Evolutionary conservation across 2,113 vertebrate species (phyloP).

Genomic region (Puffinus mauretanicus): DNA sequence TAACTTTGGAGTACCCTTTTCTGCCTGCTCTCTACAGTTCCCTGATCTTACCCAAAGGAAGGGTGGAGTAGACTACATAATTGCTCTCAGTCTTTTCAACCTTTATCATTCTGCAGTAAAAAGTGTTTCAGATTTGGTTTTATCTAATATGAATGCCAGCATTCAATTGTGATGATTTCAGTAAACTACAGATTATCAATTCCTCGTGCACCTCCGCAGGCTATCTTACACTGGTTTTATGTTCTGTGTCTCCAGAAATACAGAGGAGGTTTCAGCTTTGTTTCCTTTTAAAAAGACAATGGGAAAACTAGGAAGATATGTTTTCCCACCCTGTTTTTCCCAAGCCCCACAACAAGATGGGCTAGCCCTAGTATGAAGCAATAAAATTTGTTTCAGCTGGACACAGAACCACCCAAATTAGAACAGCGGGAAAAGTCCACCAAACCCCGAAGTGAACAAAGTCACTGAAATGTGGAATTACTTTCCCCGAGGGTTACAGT

Average conservation of each 20-base stretch:
- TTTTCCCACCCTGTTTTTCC: slow-evolving; percentile 10
- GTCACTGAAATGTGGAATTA: slow-evolving; percentile 30
- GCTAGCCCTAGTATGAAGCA: slow-evolving; percentile 17
- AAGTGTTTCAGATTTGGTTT: not conserved
- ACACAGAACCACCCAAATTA: slow-evolving; percentile 23
- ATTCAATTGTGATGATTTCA: not conserved
- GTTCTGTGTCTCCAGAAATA: not conserved
- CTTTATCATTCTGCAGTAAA: not conserved
- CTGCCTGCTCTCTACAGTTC: not conserved
- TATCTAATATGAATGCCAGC: not conserved
- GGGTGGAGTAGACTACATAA: not conserved
- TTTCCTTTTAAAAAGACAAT: slow-evolving; percentile 16
- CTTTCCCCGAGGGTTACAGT: slow-evolving; percentile 34
- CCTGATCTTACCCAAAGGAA: not conserved
- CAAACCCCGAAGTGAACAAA: slow-evolving; percentile 11
- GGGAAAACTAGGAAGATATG: not conserved
- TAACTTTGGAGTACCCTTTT: not conserved
- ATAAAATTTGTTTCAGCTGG: slow-evolving; percentile 37
- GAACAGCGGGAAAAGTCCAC: slow-evolving; percentile 14
- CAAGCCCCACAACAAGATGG: not conserved
- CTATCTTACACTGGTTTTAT: not conserved
- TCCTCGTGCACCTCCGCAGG: not conserved
- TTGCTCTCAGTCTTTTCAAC: not conserved
- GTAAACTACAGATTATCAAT: not conserved
- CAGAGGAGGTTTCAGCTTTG: not conserved